A percentile compares a stretch with the other conserved stretches of the same genome.
Evolutionary conservation across 2,113 vertebrate genomes (phyloP).

Genomic region (Rafetus swinhoei): DNA sequence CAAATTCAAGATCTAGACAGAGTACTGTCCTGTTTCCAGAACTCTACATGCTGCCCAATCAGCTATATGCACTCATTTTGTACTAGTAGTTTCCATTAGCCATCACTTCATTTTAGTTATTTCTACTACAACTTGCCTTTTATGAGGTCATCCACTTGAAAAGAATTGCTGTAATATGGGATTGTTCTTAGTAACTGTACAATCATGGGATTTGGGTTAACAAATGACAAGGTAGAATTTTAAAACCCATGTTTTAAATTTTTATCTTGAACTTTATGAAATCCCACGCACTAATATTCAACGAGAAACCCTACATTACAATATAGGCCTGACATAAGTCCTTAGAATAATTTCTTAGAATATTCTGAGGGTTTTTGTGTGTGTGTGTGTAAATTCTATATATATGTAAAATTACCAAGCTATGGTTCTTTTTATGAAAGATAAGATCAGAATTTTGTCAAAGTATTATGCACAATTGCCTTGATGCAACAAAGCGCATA

Average conservation of each 20-base stretch:
- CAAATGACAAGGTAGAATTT: background rate
- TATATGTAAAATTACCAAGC: background rate
- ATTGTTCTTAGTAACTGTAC: background rate
- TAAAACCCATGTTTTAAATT: background rate
- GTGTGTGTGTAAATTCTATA: background rate
- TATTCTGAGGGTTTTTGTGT: constrained; percentile 43
- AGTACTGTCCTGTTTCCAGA: background rate
- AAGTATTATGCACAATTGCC: background rate
- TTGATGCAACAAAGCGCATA: constrained; percentile 40
- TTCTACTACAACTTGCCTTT: background rate
- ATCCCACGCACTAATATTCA: constrained; percentile 32
- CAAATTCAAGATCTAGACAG: background rate
- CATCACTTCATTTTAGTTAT: background rate
- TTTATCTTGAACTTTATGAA: constrained; percentile 35
- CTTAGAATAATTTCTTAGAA: constrained; percentile 27
- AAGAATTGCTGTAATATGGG: background rate
- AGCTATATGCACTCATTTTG: background rate
- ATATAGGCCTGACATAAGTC: background rate
- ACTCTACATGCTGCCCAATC: background rate
- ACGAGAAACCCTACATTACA: constrained; percentile 46
- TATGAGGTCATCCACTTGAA: background rate
- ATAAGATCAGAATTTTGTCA: constrained; percentile 14
- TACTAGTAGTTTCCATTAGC: background rate
- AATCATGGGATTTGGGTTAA: background rate
- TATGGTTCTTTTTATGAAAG: background rate